Base-by-base conservation (phyloP, 2,113 vertebrate genomes). In the Oreamnos americanus region DNA sequence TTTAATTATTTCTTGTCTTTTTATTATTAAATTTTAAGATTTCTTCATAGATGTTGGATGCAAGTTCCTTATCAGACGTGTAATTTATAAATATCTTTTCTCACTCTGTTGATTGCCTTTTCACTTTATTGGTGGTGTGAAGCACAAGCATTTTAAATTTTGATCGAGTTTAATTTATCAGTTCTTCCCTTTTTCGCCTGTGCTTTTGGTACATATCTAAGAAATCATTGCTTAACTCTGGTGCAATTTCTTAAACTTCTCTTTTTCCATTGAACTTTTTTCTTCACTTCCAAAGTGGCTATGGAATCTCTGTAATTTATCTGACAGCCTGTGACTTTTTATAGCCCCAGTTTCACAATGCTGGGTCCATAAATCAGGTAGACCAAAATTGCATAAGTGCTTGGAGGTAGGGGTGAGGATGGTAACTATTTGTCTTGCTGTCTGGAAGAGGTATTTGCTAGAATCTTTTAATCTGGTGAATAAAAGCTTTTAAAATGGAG, bases 401-500 rank as follows among this genome's bases (percentile, higher is more conserved):
- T 57, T 91, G 79, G 57, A 58, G 60, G 28, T 64, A 25, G 45
- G 19, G 62, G 36, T 39, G 6, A 85, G 49, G 53, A 45, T 53
- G 36, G 28, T 78, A 14, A 53, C 39, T 36, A 0, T 93, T 71
- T 97, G 86, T 26, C 33, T 53, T 71, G 30, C 25, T 36, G 11
- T 74, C 39, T 84, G 43, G 33, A 57, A 89, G 81, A 89, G 28
- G 13, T 89, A 71, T 94, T 88, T 96, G 17, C n/a, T 58, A 30
- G 47, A 94, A 90, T 90, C 51, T 92, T 10, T 93, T 95, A 90
- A 76, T 96, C 39, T 91, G 51, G 17, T 76, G 15, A 91, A 67
- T 84, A 82, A 67, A 91, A 45, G 64, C 55, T 89, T 96, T 95
- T 84, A 16, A 60, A 96, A 88, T 71, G 5, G 83, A 79, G 55